Percentiles rank a stretch among this genome's conserved stretches.
phyloP scores from a whole-genome alignment of 2,113 vertebrate species.

The Oreotragus oreotragus region DNA sequence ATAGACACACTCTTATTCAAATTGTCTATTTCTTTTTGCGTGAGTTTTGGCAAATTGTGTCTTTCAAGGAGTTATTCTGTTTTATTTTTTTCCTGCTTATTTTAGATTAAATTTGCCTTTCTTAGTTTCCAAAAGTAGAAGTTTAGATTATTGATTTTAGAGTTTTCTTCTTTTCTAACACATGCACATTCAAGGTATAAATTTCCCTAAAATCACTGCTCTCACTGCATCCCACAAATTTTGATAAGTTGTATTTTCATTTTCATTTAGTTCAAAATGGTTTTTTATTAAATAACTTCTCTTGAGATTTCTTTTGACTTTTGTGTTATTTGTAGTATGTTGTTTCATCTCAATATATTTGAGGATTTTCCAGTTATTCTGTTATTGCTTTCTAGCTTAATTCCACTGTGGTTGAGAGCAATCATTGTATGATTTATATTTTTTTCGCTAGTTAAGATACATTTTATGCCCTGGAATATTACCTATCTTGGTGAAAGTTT shows the following conservation, averaged over 20 bases:
- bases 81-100: not conserved
- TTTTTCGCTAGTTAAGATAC: not conserved
- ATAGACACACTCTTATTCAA: not conserved
- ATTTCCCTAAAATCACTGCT: not conserved
- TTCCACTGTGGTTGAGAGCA: not conserved
- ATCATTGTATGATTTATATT: not conserved
- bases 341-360: not conserved
- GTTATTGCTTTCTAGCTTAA: not conserved
- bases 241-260: not conserved
- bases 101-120: not conserved
- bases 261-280: not conserved
- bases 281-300: not conserved
- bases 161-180: not conserved
- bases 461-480: not conserved
- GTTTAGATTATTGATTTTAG: not conserved
- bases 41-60: not conserved
- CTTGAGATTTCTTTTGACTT: not conserved
- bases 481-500: not conserved
- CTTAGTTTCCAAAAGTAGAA: not conserved
- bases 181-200: not conserved
- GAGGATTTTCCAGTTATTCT: not conserved
- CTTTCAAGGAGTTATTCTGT: not conserved
- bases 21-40: not conserved
- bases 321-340: not conserved
- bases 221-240: not conserved